A percentile compares a stretch with the other conserved stretches of the same genome.
These are phyloP conservation scores for Cygnus olor DNA, from an alignment of 2,797 vertebrate species.

Conservation along the genomic window DNA sequence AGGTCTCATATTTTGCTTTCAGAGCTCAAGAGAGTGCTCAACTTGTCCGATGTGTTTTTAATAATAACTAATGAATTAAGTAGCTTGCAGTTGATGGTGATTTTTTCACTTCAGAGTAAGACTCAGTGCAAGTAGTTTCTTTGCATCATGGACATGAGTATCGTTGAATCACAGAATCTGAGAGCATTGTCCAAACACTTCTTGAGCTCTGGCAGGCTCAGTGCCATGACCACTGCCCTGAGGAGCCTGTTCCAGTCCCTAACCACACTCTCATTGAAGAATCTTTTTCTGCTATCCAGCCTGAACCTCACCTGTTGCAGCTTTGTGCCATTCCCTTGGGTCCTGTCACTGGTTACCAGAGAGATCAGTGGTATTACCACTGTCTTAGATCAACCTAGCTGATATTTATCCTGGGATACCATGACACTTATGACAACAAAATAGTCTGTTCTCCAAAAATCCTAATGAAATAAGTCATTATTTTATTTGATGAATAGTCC, in stretches of 20 bases:
- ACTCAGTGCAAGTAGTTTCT: not conserved
- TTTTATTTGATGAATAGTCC: not conserved
- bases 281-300: not conserved
- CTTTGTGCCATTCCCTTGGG: not conserved
- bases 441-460: not conserved
- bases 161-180: not conserved
- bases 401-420: not conserved
- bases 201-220: not conserved
- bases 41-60: not conserved
- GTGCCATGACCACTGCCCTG: not conserved
- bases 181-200: not conserved
- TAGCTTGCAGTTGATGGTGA: not conserved
- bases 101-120: not conserved
- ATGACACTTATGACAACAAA: not conserved
- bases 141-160: not conserved
- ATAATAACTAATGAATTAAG: not conserved
- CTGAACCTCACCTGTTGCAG: not conserved
- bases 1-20: not conserved
- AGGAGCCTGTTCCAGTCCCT: not conserved
- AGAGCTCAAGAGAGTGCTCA: not conserved
- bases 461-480: not conserved
- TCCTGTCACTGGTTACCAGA: not conserved
- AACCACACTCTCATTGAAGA: not conserved
- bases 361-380: not conserved
- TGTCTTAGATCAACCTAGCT: not conserved